Evolutionary conservation across 1,140 invertebrate species (phyloP), one percentile per base, ranked within the genome.

Genomic region (Tachypleus tridentatus): DNA sequence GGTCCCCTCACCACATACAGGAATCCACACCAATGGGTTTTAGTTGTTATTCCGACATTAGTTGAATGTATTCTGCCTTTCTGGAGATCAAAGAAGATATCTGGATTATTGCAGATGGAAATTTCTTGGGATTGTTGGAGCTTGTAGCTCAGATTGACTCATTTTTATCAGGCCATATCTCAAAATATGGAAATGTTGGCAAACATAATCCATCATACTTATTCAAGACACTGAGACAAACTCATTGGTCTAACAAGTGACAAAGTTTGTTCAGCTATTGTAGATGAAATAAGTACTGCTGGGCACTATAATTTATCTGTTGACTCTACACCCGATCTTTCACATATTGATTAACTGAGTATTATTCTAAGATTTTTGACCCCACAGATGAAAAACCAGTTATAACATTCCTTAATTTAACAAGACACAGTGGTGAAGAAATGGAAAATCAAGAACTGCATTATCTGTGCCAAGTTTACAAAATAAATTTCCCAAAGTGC

Each of bases 101-200:
- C 69, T 68, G 66, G 63, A 65, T 72, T 64, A 65, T 66, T 67
- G 67, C 49, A 69, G 51, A 70, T 68, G 60, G 61, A n/a, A 67
- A 69, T 64, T 72, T 66, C 66, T 57, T 70, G 48, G 57, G 65
- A 47, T 58, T 62, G 61, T 61, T 72, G 63, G 70, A 70, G n/a
- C 61, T 70, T 63, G 65, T 69, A 63, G 67, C 56, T n/a, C 63
- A 65, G 63, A 65, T 64, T 69, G 62, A 70, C 67, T 53, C 58
- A 65, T 69, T 67, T 69, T 67, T 67, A 67, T 64, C 63, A 70
- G 61, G 65, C 8, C 62, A 69, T 57, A 67, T 64, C 59, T 49
- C 0, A 4, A 59, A 59, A 29, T 49, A 59, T 62, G 54, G 64
- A 8, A 61, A 61, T 65, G 10, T 51, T 50, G 67, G 64, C n/a